Percentiles rank a stretch among this genome's conserved stretches.
Conservation (phyloP, 2,113 vertebrate species). For the Lamprologus callipterus region DNA sequence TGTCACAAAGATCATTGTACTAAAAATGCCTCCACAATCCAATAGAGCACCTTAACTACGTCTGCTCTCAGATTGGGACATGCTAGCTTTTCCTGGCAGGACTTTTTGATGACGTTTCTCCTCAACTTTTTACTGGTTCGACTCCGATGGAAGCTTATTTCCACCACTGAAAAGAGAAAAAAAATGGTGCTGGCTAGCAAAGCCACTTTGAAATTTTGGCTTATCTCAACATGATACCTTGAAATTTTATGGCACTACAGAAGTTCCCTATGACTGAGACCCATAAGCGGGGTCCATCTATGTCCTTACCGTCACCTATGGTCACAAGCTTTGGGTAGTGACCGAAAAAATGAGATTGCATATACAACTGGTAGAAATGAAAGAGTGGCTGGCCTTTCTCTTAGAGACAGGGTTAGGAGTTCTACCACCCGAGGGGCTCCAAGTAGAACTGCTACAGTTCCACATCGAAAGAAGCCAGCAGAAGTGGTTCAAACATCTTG, state of each 20-base stretch:
- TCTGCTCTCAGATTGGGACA: not conserved
- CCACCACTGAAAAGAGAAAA: not conserved
- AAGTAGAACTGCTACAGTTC: not conserved
- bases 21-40: not conserved
- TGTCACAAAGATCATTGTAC: not conserved
- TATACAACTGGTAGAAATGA: not conserved
- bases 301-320: not conserved
- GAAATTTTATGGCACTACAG: not conserved
- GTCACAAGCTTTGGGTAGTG: not conserved
- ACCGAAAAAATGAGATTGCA: not conserved
- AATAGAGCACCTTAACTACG: not conserved
- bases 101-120: not conserved
- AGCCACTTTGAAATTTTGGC: not conserved
- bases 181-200: not conserved
- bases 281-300: fast-evolving
- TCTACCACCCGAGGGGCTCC: fast-evolving
- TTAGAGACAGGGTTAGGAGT: not conserved
- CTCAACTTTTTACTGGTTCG: not conserved
- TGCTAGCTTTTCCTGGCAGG: not conserved
- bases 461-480: not conserved
- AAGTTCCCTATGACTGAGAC: not conserved
- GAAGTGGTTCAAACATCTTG: not conserved
- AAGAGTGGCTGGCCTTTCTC: not conserved
- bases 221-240: not conserved
- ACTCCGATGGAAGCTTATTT: not conserved